These are phyloP conservation scores for Aphelinus certus DNA, from an alignment of 1,140 invertebrate species.

Conservation along the genomic window DNA sequence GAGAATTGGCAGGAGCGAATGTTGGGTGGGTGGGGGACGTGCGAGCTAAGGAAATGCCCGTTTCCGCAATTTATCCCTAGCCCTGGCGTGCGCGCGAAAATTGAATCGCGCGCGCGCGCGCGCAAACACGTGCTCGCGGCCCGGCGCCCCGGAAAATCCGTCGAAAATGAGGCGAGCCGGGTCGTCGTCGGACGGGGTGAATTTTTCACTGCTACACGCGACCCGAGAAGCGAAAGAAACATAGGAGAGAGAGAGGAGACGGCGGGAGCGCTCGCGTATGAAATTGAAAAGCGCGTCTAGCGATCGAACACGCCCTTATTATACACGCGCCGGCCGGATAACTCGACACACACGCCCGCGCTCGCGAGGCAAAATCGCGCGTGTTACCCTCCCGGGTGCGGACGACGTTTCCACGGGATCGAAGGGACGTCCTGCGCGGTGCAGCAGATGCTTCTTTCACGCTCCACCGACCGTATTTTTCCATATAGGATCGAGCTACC, in stretches of 20 bases:
- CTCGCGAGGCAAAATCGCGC: too few relatives aligned
- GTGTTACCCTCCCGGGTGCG: too few relatives aligned
- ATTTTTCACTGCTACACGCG: constrained; percentile 27
- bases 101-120: constrained; percentile 11
- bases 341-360: too few relatives aligned
- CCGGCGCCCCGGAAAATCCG: constrained; percentile 4
- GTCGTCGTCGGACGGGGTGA: not conserved
- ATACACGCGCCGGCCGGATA: too few relatives aligned
- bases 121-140: not conserved
- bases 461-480: too few relatives aligned
- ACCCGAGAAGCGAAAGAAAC: not conserved
- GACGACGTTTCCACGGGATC: too few relatives aligned
- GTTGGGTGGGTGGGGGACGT: constrained; percentile 13
- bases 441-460: too few relatives aligned
- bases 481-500: too few relatives aligned
- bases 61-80: constrained; percentile 31
- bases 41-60: constrained; percentile 15
- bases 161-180: not conserved
- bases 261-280: constrained; percentile 25
- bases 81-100: constrained; percentile 15
- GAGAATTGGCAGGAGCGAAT: constrained; percentile 10
- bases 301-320: constrained; percentile 7
- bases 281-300: constrained; percentile 35
- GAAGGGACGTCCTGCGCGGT: too few relatives aligned
- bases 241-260: constrained; percentile 15